These are phyloP conservation scores for Tetrao urogallus DNA, from an alignment of 2,113 vertebrate species.

Conservation along the genomic window DNA sequence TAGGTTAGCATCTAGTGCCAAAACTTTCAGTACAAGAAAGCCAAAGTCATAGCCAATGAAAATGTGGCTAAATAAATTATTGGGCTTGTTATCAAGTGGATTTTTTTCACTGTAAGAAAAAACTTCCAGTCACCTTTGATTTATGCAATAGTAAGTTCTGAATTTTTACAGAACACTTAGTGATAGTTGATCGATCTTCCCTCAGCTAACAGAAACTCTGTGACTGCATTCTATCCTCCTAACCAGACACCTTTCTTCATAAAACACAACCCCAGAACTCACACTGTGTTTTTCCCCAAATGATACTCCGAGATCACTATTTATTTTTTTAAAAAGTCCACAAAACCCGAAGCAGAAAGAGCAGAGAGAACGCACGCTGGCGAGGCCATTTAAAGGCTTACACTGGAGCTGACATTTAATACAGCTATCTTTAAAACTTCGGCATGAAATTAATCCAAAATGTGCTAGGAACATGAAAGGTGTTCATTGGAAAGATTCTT, in stretches of 20 bases:
- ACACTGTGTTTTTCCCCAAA: background rate
- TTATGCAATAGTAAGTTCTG: background rate
- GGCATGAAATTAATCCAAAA: background rate
- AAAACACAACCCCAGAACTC: background rate
- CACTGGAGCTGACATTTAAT: background rate
- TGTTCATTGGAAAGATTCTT: background rate
- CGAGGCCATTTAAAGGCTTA: background rate
- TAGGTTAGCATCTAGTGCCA: slow-evolving; percentile 51
- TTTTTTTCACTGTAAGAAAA: background rate
- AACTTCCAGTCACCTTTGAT: background rate
- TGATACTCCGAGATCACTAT: background rate
- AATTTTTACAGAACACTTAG: background rate
- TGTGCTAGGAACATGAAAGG: background rate
- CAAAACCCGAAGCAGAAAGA: background rate
- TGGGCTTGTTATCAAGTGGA: background rate
- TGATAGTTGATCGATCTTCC: background rate
- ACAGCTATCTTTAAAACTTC: background rate
- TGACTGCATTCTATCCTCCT: background rate
- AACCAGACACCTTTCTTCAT: background rate
- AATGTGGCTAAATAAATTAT: slow-evolving; percentile 10
- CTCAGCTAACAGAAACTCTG: background rate
- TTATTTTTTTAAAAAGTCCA: background rate
- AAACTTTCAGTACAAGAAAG: slow-evolving; percentile 61
- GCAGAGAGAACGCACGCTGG: background rate
- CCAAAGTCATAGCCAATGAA: slow-evolving; percentile 29